These are phyloP conservation scores for Ophion ellenae DNA, from an alignment of 2,888 invertebrate genomes.

Conservation along the genomic window DNA sequence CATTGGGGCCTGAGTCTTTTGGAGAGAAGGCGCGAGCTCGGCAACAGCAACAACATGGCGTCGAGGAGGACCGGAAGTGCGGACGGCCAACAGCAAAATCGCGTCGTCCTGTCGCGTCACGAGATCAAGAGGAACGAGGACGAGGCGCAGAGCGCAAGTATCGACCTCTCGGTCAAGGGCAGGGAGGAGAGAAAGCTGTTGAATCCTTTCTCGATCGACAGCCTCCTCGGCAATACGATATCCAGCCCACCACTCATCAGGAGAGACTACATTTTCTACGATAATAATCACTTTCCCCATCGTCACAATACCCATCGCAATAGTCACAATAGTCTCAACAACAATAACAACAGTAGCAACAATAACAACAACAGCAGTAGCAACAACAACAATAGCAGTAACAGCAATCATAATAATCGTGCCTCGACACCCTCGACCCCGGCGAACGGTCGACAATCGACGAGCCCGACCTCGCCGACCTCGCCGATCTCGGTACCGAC, in stretches of 20 bases:
- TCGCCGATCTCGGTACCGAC: slow-evolving; percentile 79
- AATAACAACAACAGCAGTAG: slow-evolving; percentile 34
- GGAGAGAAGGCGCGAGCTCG: slow-evolving; percentile 85
- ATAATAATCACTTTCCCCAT: slow-evolving; percentile 72
- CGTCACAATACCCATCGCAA: slow-evolving; percentile 68
- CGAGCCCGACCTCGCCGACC: slow-evolving; percentile 76
- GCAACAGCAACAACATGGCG: slow-evolving; percentile 62
- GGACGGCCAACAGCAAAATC: slow-evolving; percentile 50
- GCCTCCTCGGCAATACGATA: slow-evolving; percentile 86
- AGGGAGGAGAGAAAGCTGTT: slow-evolving; percentile 87
- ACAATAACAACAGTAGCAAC: slow-evolving; percentile 33
- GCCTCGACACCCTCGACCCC: slow-evolving; percentile 76
- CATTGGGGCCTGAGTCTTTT: slow-evolving; percentile 81
- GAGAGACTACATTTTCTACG: slow-evolving; percentile 40
- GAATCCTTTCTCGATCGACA: slow-evolving; percentile 96
- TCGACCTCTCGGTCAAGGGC: slow-evolving; percentile 84
- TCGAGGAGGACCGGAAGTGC: slow-evolving; percentile 35
- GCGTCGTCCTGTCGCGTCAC: slow-evolving; percentile 50
- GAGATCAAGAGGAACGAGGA: slow-evolving; percentile 74
- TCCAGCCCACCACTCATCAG: slow-evolving; percentile 69
- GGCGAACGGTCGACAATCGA: slow-evolving; percentile 78
- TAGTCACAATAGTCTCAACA: slow-evolving; percentile 11
- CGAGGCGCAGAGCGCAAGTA: slow-evolving; percentile 82
- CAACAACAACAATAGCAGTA: slow-evolving; percentile 35
- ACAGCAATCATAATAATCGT: slow-evolving; percentile 74